These are phyloP conservation scores for Calyptommatus sinebrachiatus DNA, from an alignment of 2,113 vertebrate genomes.

Conservation along the genomic window DNA sequence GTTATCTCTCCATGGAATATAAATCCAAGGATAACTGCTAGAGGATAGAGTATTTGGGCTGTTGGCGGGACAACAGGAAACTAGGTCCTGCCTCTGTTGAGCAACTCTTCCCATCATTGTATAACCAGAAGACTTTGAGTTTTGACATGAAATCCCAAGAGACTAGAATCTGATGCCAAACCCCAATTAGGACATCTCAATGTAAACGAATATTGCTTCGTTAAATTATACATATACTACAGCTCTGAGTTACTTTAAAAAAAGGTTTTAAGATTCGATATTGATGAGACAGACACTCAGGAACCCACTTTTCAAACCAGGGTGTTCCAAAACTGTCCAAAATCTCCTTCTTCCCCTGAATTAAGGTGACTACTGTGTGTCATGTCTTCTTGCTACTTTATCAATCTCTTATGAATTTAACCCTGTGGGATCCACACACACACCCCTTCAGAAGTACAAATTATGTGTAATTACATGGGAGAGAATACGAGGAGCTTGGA, in stretches of 20 bases:
- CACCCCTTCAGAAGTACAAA: conserved; percentile 50
- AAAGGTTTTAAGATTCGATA: background rate
- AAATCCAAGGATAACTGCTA: too few species aligned
- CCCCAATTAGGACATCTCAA: background rate
- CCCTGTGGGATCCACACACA: conserved; percentile 61
- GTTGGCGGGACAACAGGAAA: too few species aligned
- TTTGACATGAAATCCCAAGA: too few species aligned
- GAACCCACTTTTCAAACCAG: background rate
- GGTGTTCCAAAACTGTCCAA: background rate
- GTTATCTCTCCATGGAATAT: too few species aligned
- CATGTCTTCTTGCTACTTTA: conserved; percentile 56
- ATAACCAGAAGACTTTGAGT: background rate
- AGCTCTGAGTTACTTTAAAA: too few species aligned
- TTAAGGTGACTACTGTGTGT: conserved; percentile 52
- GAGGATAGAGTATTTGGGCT: too few species aligned
- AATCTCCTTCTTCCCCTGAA: conserved; percentile 40
- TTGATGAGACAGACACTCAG: background rate
- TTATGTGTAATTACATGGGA: conserved; percentile 67
- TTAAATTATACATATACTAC: too few species aligned
- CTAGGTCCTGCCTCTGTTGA: too few species aligned
- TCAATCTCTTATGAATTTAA: conserved; percentile 59
- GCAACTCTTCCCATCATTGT: too few species aligned
- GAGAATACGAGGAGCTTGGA: conserved; percentile 66
- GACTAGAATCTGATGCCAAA: too few species aligned
- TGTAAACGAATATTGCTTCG: too few species aligned